A percentile compares a stretch with the other conserved stretches of the same genome.
These are phyloP conservation scores for Callocephalon fimbriatum DNA, from an alignment of 2,113 vertebrate genomes.

Conservation along the genomic window DNA sequence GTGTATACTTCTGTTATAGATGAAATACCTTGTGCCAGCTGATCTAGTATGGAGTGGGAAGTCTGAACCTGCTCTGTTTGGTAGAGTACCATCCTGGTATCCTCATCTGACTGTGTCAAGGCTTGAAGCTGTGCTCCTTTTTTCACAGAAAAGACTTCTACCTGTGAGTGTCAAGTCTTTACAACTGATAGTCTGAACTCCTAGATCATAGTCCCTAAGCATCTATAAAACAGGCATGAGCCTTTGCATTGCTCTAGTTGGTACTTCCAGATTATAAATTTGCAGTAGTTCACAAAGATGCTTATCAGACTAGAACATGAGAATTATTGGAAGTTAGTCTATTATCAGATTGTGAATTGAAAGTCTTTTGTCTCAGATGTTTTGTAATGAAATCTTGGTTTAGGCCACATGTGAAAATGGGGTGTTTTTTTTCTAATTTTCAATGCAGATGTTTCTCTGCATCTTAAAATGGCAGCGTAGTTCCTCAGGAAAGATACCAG, in stretches of 20 bases:
- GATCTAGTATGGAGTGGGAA: background rate
- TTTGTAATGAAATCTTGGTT: constrained; percentile 1
- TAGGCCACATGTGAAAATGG: constrained; percentile 16
- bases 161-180: background rate
- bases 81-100: background rate
- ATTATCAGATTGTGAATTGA: background rate
- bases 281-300: background rate
- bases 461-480: background rate
- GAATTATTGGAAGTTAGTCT: background rate
- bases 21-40: background rate
- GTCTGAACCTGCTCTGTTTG: background rate
- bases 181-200: background rate
- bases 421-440: background rate
- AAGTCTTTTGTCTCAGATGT: background rate
- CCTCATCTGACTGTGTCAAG: background rate
- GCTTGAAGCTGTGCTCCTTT: background rate
- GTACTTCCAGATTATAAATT: background rate
- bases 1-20: background rate
- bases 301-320: background rate
- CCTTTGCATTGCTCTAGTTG: background rate
- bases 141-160: background rate
- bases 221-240: background rate
- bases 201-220: rapidly evolving
- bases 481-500: background rate
- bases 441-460: background rate